Evolutionary conservation across 2,797 vertebrate species (phyloP).

Genomic region (Poeciliopsis turneri): DNA sequence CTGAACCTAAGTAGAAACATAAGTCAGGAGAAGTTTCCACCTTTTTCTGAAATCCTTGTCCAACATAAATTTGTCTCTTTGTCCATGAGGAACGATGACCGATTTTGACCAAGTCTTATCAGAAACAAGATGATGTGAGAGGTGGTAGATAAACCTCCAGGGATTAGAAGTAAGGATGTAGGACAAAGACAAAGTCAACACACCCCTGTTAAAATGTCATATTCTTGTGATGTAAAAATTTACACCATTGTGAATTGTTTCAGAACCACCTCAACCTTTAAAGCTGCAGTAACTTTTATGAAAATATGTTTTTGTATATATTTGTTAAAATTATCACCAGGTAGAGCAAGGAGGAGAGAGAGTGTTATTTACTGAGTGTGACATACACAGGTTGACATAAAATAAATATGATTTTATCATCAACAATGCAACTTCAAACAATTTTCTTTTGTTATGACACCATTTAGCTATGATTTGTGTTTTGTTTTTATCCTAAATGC

Average conservation of each 20-base stretch:
- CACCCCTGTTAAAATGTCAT: neutral
- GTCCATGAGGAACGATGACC: neutral
- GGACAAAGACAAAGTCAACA: neutral
- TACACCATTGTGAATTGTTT: neutral
- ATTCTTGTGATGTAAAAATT: neutral
- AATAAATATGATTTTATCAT: neutral
- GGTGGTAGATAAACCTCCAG: neutral
- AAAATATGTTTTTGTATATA: too few species aligned
- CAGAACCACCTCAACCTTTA: neutral
- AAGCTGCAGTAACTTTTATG: neutral
- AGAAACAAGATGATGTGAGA: neutral
- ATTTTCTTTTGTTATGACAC: neutral
- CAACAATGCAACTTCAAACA: neutral
- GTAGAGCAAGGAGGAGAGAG: too few species aligned
- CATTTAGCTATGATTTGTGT: too few species aligned
- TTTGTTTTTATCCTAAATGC: too few species aligned
- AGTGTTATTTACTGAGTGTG: too few species aligned
- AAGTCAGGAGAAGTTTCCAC: conserved; percentile 35
- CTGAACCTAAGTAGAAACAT: conserved; percentile 20
- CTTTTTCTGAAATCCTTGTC: conserved; percentile 26
- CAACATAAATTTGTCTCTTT: conserved; percentile 23
- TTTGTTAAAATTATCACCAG: too few species aligned
- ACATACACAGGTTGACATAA: neutral
- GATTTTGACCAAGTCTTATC: neutral
- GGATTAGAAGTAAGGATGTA: neutral